Evolutionary conservation across 2,797 vertebrate species (phyloP).

Genomic region (Protonibea diacanthus): DNA sequence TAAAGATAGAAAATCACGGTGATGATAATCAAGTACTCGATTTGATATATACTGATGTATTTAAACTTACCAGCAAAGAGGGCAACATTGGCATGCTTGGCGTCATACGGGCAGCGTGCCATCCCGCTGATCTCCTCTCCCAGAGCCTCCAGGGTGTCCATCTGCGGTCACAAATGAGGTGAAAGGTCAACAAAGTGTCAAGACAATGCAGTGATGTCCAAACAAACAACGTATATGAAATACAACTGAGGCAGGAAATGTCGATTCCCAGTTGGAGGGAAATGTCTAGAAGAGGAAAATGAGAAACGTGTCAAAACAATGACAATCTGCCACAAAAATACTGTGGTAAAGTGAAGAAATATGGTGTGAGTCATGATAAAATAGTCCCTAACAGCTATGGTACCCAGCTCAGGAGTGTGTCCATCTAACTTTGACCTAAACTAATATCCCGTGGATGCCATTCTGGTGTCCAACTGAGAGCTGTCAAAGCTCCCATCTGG

Average conservation of each 20-base stretch:
- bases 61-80: constrained; percentile 93
- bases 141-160: constrained; percentile 92
- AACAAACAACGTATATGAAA: constrained; percentile 44
- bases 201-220: constrained; percentile 45
- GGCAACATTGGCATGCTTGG: constrained; percentile 97
- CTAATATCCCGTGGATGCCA: constrained; percentile 47
- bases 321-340: neutral
- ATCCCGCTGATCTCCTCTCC: constrained; percentile 99
- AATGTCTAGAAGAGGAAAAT: constrained; percentile 18
- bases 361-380: constrained; percentile 27
- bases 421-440: constrained; percentile 52
- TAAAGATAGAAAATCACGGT: neutral
- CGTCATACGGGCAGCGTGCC: constrained; percentile 98
- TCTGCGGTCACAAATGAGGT: constrained; percentile 81
- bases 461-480: constrained; percentile 49
- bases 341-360: constrained; percentile 25
- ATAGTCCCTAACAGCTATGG: constrained; percentile 18
- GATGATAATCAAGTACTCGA: neutral
- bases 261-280: constrained; percentile 22
- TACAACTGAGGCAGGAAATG: constrained; percentile 32
- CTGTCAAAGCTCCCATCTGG: constrained; percentile 63
- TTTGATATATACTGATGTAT: neutral
- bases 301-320: constrained; percentile 41
- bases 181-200: constrained; percentile 61
- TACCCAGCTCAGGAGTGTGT: constrained; percentile 30